Evolutionary conservation across 2,797 vertebrate species (phyloP), one percentile per base, ranked within the genome.

Genomic region (Alfaro cultratus): DNA sequence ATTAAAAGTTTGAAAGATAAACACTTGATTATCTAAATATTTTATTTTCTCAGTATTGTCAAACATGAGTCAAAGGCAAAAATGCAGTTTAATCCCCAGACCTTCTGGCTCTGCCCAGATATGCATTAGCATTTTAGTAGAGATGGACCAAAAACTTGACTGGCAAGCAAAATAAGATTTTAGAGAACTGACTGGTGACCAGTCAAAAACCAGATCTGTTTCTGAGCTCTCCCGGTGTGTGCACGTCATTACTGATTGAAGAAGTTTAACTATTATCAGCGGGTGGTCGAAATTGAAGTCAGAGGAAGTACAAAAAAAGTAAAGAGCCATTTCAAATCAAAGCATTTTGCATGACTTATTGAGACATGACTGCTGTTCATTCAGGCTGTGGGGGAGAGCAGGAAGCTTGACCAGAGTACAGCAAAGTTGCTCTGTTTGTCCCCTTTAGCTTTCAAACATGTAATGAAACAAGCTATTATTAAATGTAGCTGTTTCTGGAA

Each of bases 1-100:
- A 62, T 41, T n/a, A 31, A n/a, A 81, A 77, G 80, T 72, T 75
- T 85, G 76, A 83, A 70, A 78, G 72, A 77, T 71, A 34, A 80
- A 80, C 47, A 73, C 55, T 81, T 83, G 53, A 71, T 78, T 81
- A 77, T 26, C 43, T 73, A 5, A 39, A 16, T 45, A 34, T 10
- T 36, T 26, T 12, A 60, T 78, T 81, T 79, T 21, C 43, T 73
- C 5, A 49, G 31, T 45, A 34, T 5, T n/a, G 31, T 18, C n/a
- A 71, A 36, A 75, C 53, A 73, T 39, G 71, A 75, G 46, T 79
- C 4, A 73, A 76, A 70, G 41, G 47, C 45, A 81, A 55, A 73
- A 55, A 57, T 57, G 9, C 60, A 34, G 60, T 79, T 81, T 29
- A 16, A 26, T 34, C n/a, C 64, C 26, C 41, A 45, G 41, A 51